phyloP scores from a whole-genome alignment of 2,888 invertebrate species.

The Drosophila niveifrons region DNA sequence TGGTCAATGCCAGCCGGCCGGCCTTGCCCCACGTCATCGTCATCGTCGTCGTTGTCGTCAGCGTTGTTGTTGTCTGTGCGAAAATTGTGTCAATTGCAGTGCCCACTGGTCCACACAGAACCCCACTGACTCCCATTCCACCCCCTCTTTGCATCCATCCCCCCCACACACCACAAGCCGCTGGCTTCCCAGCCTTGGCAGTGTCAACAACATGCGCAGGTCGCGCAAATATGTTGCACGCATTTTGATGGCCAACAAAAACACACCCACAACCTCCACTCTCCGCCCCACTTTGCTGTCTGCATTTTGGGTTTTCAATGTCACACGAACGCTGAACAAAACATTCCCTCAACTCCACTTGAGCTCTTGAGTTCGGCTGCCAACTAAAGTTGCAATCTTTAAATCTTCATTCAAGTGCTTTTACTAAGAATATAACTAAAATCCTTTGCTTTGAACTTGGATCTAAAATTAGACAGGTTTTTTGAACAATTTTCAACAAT shows the following conservation, averaged over 20 bases:
- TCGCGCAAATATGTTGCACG: constrained; percentile 68
- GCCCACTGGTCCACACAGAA: constrained; percentile 43
- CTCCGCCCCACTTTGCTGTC: neutral
- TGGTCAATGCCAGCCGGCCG: constrained; percentile 74
- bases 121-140: neutral
- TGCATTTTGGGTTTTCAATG: constrained; percentile 46
- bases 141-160: constrained; percentile 5
- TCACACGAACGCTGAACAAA: constrained; percentile 21
- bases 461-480: too few species aligned
- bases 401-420: neutral
- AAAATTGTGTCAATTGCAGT: constrained; percentile 80
- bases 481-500: too few species aligned
- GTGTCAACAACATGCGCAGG: constrained; percentile 77
- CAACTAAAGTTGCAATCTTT: neutral
- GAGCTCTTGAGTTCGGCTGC: neutral
- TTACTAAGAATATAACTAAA: too few species aligned
- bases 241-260: constrained; percentile 24
- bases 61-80: constrained; percentile 46
- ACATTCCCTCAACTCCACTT: constrained; percentile 9
- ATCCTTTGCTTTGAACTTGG: too few species aligned
- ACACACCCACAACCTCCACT: neutral
- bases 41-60: constrained; percentile 40
- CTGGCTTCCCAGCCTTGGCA: constrained; percentile 28
- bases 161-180: neutral
- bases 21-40: constrained; percentile 65